Conservation (phyloP, 2,797 vertebrate species). For the Anniella stebbinsi region DNA sequence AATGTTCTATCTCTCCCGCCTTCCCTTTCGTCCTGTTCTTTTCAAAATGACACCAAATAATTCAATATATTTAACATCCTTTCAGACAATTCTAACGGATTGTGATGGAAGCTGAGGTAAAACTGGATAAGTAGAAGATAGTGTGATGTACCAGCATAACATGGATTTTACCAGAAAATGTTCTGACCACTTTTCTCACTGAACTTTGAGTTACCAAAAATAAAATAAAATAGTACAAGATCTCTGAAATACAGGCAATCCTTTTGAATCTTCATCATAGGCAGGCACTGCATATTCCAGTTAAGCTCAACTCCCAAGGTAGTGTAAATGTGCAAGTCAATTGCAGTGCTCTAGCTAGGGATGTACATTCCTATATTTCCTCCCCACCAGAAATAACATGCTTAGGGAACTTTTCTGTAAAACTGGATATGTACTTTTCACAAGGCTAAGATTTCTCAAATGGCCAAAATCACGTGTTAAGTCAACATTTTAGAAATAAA, state of each 20-base stretch:
- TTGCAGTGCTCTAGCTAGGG: not conserved
- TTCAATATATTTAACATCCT: not conserved
- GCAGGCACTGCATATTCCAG: not conserved
- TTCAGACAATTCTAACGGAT: not conserved
- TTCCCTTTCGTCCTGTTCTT: not conserved
- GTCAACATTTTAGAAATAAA: not conserved
- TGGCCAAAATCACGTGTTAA: not conserved
- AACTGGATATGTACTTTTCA: not conserved
- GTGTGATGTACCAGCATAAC: not conserved
- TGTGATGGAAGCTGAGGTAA: not conserved
- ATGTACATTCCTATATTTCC: not conserved
- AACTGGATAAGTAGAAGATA: not conserved
- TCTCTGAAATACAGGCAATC: not conserved
- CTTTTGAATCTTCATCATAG: not conserved
- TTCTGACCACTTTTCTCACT: not conserved
- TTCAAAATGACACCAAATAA: slow-evolving; percentile 23
- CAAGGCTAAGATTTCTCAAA: not conserved
- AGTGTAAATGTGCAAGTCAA: not conserved
- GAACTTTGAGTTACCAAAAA: not conserved
- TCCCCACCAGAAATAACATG: not conserved
- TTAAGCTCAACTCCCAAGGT: not conserved
- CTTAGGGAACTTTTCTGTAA: not conserved
- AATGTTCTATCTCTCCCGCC: slow-evolving; percentile 8
- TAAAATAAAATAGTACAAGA: not conserved
- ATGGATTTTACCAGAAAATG: not conserved